Percentiles rank a stretch among this genome's conserved stretches.
Conservation (phyloP, 2,888 invertebrate species). For the Nasonovia ribisnigri region DNA sequence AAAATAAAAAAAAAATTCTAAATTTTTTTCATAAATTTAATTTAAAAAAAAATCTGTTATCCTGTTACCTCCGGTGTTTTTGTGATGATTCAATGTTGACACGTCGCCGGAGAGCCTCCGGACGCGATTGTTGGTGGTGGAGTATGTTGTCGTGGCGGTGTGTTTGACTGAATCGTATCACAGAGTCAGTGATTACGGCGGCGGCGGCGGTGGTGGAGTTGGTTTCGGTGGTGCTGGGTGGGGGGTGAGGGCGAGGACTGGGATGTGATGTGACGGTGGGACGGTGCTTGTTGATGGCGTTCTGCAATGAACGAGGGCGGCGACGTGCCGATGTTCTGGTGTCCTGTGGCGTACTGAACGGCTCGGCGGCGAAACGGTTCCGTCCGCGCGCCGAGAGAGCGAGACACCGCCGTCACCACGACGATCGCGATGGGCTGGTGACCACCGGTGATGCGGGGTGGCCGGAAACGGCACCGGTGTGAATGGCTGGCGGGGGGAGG, state of each 20-base stretch:
- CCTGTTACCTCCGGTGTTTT: constrained; percentile 13
- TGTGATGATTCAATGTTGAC: constrained; percentile 50
- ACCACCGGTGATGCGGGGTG: not conserved
- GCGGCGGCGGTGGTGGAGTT: not conserved
- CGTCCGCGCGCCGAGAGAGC: constrained; percentile 28
- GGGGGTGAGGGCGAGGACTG: not conserved
- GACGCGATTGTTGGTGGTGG: not conserved
- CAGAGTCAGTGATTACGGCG: not conserved
- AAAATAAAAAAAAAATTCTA: not conserved
- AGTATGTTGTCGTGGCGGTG: constrained; percentile 1
- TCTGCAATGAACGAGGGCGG: not conserved
- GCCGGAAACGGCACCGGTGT: not conserved
- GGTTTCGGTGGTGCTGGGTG: too few species aligned
- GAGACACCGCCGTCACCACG: constrained; percentile 29
- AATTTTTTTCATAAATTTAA: too few species aligned
- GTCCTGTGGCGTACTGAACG: constrained; percentile 54
- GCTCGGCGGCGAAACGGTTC: not conserved
- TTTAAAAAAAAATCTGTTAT: not conserved
- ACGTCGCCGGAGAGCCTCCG: constrained; percentile 29
- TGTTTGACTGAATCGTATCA: constrained; percentile 8
- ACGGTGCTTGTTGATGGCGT: not conserved
- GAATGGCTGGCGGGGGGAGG: not conserved
- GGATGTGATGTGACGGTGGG: not conserved
- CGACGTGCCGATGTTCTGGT: constrained; percentile 37
- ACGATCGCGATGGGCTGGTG: not conserved